phyloP scores from a whole-genome alignment of 2,888 invertebrate genomes.

The Pristionchus japonicus region DNA sequence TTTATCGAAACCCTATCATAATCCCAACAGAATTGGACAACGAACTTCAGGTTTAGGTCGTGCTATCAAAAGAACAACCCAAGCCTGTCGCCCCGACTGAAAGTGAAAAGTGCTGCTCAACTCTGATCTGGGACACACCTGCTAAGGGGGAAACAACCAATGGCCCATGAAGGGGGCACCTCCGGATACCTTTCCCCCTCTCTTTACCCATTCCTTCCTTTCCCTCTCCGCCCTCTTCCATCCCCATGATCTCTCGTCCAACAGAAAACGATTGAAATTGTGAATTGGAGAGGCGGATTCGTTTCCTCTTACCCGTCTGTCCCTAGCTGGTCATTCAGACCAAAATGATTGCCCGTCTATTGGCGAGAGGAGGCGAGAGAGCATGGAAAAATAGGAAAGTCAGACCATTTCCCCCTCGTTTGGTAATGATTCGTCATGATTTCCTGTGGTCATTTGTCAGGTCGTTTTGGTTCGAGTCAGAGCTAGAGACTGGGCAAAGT shows the following conservation, averaged over 20 bases:
- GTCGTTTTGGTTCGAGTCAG: not conserved
- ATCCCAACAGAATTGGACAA: too few species aligned
- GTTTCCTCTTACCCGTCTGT: too few species aligned
- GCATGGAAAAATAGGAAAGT: not conserved
- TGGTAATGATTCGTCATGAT: not conserved
- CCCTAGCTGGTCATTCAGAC: too few species aligned
- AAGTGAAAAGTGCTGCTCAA: conserved; percentile 1
- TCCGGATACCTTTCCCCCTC: conserved; percentile 20
- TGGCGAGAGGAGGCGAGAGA: too few species aligned
- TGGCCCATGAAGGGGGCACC: not conserved
- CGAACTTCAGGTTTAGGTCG: too few species aligned
- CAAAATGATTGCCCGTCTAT: too few species aligned
- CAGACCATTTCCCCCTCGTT: not conserved
- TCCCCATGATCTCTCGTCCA: too few species aligned
- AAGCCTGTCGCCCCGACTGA: not conserved
- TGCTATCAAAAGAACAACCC: not conserved
- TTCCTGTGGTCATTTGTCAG: not conserved
- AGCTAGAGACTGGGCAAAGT: too few species aligned
- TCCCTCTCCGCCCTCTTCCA: not conserved
- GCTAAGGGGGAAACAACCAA: conserved; percentile 14
- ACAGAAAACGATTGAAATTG: too few species aligned
- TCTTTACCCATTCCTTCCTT: not conserved
- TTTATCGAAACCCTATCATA: too few species aligned
- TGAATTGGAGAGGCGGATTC: too few species aligned
- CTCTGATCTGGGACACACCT: conserved; percentile 24